Conservation (phyloP, 2,113 vertebrate species). For the Gadus chalcogrammus region DNA sequence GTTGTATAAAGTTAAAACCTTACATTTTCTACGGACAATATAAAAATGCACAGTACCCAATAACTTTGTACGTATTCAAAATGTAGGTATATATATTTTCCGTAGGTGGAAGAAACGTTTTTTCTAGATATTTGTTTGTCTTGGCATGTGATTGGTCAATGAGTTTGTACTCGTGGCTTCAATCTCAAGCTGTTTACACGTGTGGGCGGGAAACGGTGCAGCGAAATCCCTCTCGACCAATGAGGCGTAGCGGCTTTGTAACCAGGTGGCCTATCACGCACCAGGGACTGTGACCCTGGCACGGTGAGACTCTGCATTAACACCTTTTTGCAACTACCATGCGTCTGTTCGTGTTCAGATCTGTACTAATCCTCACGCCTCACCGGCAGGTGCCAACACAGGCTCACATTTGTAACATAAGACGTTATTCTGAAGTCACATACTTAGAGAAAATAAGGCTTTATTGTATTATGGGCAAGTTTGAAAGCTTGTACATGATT, state of each 20-base stretch:
- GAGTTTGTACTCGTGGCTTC: conserved; percentile 18
- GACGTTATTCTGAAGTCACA: background rate
- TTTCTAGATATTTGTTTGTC: background rate
- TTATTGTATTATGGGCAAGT: conserved; percentile 87
- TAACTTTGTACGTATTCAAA: background rate
- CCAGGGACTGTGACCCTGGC: conserved; percentile 2
- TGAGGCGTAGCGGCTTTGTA: conserved; percentile 21
- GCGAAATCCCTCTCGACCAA: conserved; percentile 7
- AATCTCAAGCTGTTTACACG: conserved; percentile 21
- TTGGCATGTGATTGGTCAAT: background rate
- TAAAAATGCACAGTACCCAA: background rate
- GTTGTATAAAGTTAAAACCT: background rate
- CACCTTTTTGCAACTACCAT: conserved; percentile 1
- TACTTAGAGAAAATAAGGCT: conserved; percentile 75
- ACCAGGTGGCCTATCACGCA: conserved; percentile 18
- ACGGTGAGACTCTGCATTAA: conserved; percentile 5
- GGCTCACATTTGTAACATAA: background rate
- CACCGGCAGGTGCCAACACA: background rate
- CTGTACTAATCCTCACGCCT: no score
- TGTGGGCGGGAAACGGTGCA: background rate
- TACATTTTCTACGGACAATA: background rate
- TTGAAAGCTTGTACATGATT: conserved; percentile 67
- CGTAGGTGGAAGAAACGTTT: background rate
- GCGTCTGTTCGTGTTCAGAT: no score
- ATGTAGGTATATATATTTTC: background rate